Evolutionary conservation across 2,113 vertebrate genomes (phyloP).

Genomic region (Talpa occidentalis): DNA sequence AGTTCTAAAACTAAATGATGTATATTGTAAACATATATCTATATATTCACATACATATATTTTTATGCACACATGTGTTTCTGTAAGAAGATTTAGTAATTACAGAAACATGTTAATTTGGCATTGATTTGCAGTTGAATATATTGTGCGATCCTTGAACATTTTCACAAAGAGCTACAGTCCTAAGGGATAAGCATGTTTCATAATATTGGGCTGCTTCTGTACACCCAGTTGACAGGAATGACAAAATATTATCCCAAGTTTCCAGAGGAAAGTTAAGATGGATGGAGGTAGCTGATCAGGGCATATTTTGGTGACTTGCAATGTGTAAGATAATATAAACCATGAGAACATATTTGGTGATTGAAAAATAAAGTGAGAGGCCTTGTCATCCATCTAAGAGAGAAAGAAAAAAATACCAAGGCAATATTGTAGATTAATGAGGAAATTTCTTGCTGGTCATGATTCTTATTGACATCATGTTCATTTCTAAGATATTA

Average conservation of each 20-base stretch:
- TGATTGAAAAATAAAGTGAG: slow-evolving; percentile 64
- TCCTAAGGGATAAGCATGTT: slow-evolving; percentile 51
- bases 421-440: background rate
- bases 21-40: background rate
- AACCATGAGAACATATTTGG: slow-evolving; percentile 54
- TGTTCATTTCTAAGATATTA: background rate
- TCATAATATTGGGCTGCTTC: slow-evolving; percentile 58
- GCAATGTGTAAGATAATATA: slow-evolving; percentile 22
- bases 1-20: background rate
- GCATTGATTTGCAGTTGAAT: slow-evolving; percentile 40
- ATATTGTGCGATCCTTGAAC: slow-evolving; percentile 61
- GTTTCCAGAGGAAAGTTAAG: slow-evolving; percentile 67
- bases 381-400: slow-evolving; percentile 30
- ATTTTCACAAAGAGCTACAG: slow-evolving; percentile 30
- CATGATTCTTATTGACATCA: background rate
- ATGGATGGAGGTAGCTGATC: slow-evolving; percentile 59
- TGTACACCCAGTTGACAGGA: slow-evolving; percentile 63
- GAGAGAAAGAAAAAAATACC: background rate
- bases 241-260: slow-evolving; percentile 52
- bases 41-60: background rate
- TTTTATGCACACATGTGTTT: background rate
- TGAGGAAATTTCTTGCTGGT: background rate
- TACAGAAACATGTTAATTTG: background rate
- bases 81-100: slow-evolving; percentile 35
- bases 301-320: background rate